Conservation (phyloP, 2,797 vertebrate genomes). For the Dromococcyx pavoninus region DNA sequence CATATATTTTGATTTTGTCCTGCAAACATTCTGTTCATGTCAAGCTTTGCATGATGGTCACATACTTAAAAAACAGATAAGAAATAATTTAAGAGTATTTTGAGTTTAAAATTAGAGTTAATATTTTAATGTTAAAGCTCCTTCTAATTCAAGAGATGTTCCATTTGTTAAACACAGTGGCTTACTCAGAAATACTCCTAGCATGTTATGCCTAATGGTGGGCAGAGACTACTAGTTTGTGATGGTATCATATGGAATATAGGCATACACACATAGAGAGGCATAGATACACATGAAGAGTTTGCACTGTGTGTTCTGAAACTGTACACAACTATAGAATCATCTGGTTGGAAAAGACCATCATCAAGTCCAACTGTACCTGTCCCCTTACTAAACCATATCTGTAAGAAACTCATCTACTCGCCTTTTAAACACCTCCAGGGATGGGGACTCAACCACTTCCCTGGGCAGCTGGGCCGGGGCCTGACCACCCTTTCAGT, state of each 20-base stretch:
- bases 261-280: rapidly evolving
- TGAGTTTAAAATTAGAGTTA: neutral
- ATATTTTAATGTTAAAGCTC: neutral
- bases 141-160: neutral
- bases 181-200: neutral
- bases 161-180: neutral
- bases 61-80: neutral
- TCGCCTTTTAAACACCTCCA: too few species aligned
- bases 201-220: neutral
- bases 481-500: too few species aligned
- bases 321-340: too few species aligned
- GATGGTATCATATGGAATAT: neutral
- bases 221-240: neutral
- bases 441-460: too few species aligned
- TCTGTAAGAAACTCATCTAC: too few species aligned
- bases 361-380: too few species aligned
- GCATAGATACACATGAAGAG: neutral
- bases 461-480: too few species aligned
- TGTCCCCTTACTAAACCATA: too few species aligned
- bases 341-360: too few species aligned
- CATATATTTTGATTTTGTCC: neutral
- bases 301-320: neutral
- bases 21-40: neutral
- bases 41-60: neutral
- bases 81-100: neutral